Evolutionary conservation across 2,888 invertebrate genomes (phyloP).

Genomic region (Syrista parreyssii): DNA sequence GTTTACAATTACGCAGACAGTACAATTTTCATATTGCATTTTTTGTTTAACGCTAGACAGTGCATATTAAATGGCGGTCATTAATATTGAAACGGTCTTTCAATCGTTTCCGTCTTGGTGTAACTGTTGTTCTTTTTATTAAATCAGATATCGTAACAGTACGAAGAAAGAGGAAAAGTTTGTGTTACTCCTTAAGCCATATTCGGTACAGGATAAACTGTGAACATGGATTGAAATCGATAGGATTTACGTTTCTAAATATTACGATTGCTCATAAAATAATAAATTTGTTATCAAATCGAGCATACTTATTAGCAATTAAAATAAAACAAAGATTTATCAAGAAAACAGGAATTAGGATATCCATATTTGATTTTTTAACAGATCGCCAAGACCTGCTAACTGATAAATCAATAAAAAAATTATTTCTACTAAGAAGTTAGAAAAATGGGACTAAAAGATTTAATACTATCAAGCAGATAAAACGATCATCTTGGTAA

Average conservation of each 20-base stretch:
- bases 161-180: no score
- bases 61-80: not conserved
- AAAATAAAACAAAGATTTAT: no score
- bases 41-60: not conserved
- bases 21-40: not conserved
- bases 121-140: no score
- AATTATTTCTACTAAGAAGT: not conserved
- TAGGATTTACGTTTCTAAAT: no score
- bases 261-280: no score
- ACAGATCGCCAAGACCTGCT: not conserved
- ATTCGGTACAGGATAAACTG: no score
- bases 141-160: no score
- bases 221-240: no score
- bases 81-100: not conserved
- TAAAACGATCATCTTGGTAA: not conserved
- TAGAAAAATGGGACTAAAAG: not conserved
- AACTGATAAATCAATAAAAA: not conserved
- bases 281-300: no score
- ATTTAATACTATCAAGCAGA: not conserved
- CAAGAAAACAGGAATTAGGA: not conserved
- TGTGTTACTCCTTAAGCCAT: no score
- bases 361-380: not conserved
- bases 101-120: no score
- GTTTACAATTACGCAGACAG: not conserved
- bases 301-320: no score